phyloP scores from a whole-genome alignment of 2,113 vertebrate species.

The Eonycteris spelaea region DNA sequence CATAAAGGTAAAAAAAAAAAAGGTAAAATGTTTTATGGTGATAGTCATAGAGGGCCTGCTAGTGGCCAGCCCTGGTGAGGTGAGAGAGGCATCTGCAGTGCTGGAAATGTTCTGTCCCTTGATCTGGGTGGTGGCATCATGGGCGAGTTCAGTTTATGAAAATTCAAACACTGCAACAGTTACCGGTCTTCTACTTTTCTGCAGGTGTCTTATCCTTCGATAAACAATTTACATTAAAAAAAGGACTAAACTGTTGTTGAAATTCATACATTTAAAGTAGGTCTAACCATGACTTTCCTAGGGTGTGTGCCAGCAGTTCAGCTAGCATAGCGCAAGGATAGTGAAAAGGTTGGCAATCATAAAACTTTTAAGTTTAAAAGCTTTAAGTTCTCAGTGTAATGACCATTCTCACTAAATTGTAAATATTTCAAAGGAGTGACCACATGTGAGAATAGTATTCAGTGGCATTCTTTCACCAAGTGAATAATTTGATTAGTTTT shows the following conservation, averaged over 20 bases:
- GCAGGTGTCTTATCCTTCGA: not conserved
- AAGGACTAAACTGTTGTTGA: not conserved
- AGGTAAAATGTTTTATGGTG: not conserved
- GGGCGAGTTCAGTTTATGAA: not conserved
- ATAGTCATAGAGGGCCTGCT: not conserved
- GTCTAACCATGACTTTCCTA: not conserved
- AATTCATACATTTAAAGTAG: not conserved
- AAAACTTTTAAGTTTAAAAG: not conserved
- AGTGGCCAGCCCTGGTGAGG: not conserved
- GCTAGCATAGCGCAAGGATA: not conserved
- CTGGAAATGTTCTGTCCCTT: not conserved
- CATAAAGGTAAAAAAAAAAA: not conserved
- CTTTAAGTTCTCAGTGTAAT: not conserved
- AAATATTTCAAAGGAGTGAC: not conserved
- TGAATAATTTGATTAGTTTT: not conserved
- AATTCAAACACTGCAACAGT: not conserved
- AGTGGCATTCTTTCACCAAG: not conserved
- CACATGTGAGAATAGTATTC: not conserved
- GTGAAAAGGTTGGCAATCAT: not conserved
- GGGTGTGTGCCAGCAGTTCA: not conserved
- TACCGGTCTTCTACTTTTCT: not conserved
- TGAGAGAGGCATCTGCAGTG: not conserved
- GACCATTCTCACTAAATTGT: not conserved
- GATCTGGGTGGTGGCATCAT: not conserved
- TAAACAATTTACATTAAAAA: not conserved